These are phyloP conservation scores for Graptemys geographica DNA, from an alignment of 2,797 vertebrate genomes.

Conservation along the genomic window DNA sequence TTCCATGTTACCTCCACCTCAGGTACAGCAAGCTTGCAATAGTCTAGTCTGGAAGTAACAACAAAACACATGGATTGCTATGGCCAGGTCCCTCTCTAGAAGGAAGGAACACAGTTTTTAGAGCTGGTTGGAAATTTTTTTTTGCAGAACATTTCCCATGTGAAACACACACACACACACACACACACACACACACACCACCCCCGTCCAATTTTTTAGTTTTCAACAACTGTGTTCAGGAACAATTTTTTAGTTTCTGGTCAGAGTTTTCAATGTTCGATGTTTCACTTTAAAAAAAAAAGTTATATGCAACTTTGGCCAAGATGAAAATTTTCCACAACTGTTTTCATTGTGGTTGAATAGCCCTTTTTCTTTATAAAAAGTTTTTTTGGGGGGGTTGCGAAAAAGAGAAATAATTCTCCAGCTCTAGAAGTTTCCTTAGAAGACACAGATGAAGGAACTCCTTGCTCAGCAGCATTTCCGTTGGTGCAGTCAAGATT, in stretches of 20 bases:
- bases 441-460: not conserved
- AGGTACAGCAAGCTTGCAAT: not conserved
- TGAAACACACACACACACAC: not conserved
- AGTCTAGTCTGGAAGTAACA: not conserved
- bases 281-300: not conserved
- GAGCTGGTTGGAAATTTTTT: not conserved
- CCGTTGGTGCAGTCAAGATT: not conserved
- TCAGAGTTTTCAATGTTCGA: not conserved
- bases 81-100: not conserved
- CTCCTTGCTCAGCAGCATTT: not conserved
- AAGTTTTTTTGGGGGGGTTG: not conserved
- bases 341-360: not conserved
- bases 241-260: not conserved
- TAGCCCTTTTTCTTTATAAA: not conserved
- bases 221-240: no score
- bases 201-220: no score
- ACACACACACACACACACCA: no score
- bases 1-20: not conserved
- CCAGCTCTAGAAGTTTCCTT: not conserved
- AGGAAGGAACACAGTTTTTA: not conserved
- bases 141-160: not conserved
- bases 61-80: not conserved
- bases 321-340: not conserved
- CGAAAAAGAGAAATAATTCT: not conserved
- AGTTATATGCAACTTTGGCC: not conserved